phyloP scores from a whole-genome alignment of 2,113 vertebrate species.

The Anguilla rostrata region DNA sequence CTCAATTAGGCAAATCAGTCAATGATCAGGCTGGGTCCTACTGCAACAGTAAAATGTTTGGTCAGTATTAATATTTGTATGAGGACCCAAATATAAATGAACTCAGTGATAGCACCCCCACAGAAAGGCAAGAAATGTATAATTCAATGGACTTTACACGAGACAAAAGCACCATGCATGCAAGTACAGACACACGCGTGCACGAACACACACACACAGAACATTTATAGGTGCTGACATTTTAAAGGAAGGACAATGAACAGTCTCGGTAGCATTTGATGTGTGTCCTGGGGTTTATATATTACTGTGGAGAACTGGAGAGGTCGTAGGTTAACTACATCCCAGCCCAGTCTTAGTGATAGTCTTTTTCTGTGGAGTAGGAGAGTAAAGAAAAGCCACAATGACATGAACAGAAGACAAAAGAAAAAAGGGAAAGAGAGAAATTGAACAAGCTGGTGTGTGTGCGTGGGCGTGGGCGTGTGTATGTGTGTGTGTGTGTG shows the following conservation, averaged over 20 bases:
- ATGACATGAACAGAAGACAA: conserved; percentile 45
- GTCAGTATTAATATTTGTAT: conserved; percentile 36
- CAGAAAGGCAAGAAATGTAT: conserved; percentile 34
- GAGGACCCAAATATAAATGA: conserved; percentile 49
- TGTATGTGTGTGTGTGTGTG: conserved; percentile 5
- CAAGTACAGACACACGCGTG: not conserved
- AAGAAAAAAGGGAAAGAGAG: conserved; percentile 22
- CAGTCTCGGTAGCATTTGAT: conserved; percentile 40
- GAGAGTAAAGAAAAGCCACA: conserved; percentile 22
- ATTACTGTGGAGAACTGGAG: conserved; percentile 50
- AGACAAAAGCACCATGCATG: conserved; percentile 7
- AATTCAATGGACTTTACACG: conserved; percentile 43
- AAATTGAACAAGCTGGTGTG: not conserved
- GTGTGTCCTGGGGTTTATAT: conserved; percentile 21
- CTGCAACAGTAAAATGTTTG: not conserved
- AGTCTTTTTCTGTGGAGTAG: not conserved
- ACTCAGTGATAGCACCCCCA: conserved; percentile 35
- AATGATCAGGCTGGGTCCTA: not conserved
- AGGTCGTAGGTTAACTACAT: conserved; percentile 42
- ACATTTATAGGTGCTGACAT: conserved; percentile 28
- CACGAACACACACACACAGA: not conserved
- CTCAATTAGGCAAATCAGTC: not conserved
- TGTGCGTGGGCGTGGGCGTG: conserved; percentile 1
- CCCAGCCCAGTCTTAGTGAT: conserved; percentile 12
- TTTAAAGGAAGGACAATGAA: conserved; percentile 18